phyloP scores from a whole-genome alignment of 1,140 invertebrate species.

The Conopomorpha cramerella region DNA sequence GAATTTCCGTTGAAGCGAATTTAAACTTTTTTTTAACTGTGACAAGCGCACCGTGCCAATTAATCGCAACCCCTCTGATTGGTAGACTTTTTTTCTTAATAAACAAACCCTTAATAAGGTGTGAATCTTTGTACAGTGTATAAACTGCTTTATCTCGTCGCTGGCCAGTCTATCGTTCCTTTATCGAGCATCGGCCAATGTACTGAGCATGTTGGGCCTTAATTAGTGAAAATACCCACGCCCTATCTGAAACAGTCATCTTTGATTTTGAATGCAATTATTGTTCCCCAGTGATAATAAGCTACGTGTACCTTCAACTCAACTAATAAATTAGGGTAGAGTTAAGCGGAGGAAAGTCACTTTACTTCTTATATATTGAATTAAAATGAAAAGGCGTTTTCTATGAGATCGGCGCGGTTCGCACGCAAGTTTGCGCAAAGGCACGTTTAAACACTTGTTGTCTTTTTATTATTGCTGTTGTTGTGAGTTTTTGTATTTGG shows the following conservation, averaged over 20 bases:
- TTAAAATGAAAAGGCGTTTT: background rate
- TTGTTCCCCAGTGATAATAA: slow-evolving; percentile 50
- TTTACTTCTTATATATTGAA: too few species aligned
- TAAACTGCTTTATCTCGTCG: slow-evolving; percentile 22
- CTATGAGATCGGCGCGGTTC: background rate
- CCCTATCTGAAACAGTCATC: slow-evolving; percentile 34
- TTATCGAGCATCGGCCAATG: slow-evolving; percentile 48
- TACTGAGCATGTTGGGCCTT: slow-evolving; percentile 38
- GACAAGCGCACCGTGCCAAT: too few species aligned
- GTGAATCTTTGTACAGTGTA: slow-evolving; percentile 31
- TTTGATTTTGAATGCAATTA: slow-evolving; percentile 55
- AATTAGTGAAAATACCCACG: slow-evolving; percentile 52
- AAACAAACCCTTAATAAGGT: slow-evolving; percentile 50
- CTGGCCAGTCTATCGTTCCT: slow-evolving; percentile 19
- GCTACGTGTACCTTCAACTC: slow-evolving; percentile 11
- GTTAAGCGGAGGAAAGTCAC: too few species aligned
- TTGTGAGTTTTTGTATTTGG: too few species aligned
- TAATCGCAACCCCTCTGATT: too few species aligned
- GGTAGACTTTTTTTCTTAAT: too few species aligned
- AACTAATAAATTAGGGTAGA: slow-evolving; percentile 6
- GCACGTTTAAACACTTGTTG: background rate
- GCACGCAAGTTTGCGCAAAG: background rate
- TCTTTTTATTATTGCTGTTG: background rate
- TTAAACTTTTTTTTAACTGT: too few species aligned
- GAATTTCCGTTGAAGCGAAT: too few species aligned